A percentile compares a stretch with the other conserved stretches of the same genome.
Conservation (phyloP, 2,797 vertebrate species). For the Crotalus adamanteus region DNA sequence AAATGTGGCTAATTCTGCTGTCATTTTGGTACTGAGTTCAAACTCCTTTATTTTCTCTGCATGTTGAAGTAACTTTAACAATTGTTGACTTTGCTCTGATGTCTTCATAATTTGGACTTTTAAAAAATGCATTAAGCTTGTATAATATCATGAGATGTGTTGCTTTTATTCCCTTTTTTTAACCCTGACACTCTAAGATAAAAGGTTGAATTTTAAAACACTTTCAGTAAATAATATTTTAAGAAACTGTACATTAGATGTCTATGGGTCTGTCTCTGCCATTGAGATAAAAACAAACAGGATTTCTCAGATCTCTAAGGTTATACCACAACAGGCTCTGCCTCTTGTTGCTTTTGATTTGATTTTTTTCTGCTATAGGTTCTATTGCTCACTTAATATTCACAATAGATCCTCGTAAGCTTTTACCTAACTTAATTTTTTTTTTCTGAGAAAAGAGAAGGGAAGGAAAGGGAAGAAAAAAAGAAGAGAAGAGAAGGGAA, state of each 20-base stretch:
- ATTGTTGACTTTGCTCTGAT: neutral
- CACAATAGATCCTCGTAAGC: slow-evolving; percentile 82
- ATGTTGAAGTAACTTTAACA: neutral
- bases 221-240: neutral
- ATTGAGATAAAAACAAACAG: slow-evolving; percentile 27
- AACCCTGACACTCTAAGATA: neutral
- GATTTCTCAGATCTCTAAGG: slow-evolving; percentile 51
- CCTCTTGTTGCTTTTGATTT: slow-evolving; percentile 23
- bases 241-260: neutral
- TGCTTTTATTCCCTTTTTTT: neutral
- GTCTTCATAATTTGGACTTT: neutral
- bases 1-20: neutral
- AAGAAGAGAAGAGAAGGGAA: rapidly evolving
- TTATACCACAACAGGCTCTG: slow-evolving; percentile 41
- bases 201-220: neutral
- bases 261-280: neutral
- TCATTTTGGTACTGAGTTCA: neutral
- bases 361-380: slow-evolving; percentile 48
- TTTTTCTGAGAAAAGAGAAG: slow-evolving; percentile 26
- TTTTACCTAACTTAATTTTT: slow-evolving; percentile 84
- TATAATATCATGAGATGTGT: neutral
- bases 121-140: neutral
- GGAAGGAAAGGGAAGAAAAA: slow-evolving; percentile 7
- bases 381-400: slow-evolving; percentile 83
- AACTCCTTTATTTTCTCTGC: neutral